These are phyloP conservation scores for Etheostoma perlongum DNA, from an alignment of 2,797 vertebrate species.

Conservation along the genomic window DNA sequence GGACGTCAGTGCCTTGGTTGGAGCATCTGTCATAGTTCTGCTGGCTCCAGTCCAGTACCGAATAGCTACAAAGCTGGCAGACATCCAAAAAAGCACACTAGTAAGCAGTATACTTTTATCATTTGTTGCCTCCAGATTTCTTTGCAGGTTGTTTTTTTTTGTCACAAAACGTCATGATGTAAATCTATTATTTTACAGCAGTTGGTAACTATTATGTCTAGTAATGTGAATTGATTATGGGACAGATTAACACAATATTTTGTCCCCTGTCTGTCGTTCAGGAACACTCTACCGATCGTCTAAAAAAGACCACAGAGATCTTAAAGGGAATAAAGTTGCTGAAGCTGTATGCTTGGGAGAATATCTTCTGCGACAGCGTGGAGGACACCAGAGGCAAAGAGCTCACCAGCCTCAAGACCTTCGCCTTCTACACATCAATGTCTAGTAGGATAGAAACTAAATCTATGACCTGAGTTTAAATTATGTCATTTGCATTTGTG, in stretches of 20 bases:
- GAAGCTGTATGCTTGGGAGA: conserved; percentile 98
- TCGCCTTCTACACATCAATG: conserved; percentile 96
- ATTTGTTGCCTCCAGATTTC: no score
- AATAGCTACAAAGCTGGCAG: conserved; percentile 96
- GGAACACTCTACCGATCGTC: conserved; percentile 97
- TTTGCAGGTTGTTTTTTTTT: background rate
- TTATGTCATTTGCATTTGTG: background rate
- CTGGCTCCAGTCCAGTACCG: conserved; percentile 96
- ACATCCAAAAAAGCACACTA: conserved; percentile 95
- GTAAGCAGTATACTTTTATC: conserved; percentile 79
- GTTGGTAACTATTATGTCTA: no score
- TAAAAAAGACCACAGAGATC: conserved; percentile 98
- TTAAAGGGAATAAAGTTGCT: conserved; percentile 97
- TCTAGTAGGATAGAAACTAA: conserved; percentile 88
- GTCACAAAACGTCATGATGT: background rate
- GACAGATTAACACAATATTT: fast-evolving
- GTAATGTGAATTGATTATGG: background rate
- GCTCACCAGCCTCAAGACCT: conserved; percentile 94
- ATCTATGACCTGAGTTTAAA: background rate
- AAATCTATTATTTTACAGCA: background rate
- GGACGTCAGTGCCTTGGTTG: conserved; percentile 90
- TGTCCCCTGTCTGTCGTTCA: conserved; percentile 53
- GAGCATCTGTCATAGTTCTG: conserved; percentile 94
- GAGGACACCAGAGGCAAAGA: conserved; percentile 95
- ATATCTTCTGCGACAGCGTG: conserved; percentile 95